Conservation (phyloP, 2,888 invertebrate genomes). For the Acanthopleura granulata region DNA sequence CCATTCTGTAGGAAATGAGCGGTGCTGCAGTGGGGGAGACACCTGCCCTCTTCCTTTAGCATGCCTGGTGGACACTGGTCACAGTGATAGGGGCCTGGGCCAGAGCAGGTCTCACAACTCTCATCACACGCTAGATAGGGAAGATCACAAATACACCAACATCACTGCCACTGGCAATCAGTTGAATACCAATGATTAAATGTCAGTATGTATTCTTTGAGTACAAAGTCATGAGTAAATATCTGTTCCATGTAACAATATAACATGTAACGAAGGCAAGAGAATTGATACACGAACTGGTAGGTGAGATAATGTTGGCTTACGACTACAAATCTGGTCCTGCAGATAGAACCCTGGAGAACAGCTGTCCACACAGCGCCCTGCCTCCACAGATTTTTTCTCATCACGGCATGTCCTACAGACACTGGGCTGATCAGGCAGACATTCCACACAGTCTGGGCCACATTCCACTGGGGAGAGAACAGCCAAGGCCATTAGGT, state of each 20-base stretch:
- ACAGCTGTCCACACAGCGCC: constrained; percentile 35
- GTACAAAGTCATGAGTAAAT: too few species aligned
- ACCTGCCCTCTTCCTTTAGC: constrained; percentile 51
- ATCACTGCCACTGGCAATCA: too few species aligned
- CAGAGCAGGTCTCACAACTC: constrained; percentile 50
- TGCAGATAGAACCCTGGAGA: constrained; percentile 31
- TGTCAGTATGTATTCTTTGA: too few species aligned
- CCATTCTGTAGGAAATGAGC: constrained; percentile 46
- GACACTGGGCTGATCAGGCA: constrained; percentile 36
- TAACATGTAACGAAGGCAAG: too few species aligned
- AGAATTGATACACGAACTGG: too few species aligned
- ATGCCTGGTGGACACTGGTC: constrained; percentile 48
- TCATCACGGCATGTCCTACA: constrained; percentile 45
- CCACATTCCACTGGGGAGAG: constrained; percentile 41
- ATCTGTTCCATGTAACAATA: too few species aligned
- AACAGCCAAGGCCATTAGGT: too few species aligned
- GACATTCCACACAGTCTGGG: constrained; percentile 43
- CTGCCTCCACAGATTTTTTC: constrained; percentile 30
- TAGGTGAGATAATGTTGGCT: too few species aligned
- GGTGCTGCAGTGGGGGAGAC: constrained; percentile 49
- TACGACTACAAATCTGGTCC: background rate
- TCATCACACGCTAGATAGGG: constrained; percentile 42
- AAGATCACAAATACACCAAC: too few species aligned
- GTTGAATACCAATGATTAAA: too few species aligned
- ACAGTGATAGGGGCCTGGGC: constrained; percentile 47